Conservation (phyloP, 2,113 vertebrate genomes). For the Pomatorhinus ruficollis region DNA sequence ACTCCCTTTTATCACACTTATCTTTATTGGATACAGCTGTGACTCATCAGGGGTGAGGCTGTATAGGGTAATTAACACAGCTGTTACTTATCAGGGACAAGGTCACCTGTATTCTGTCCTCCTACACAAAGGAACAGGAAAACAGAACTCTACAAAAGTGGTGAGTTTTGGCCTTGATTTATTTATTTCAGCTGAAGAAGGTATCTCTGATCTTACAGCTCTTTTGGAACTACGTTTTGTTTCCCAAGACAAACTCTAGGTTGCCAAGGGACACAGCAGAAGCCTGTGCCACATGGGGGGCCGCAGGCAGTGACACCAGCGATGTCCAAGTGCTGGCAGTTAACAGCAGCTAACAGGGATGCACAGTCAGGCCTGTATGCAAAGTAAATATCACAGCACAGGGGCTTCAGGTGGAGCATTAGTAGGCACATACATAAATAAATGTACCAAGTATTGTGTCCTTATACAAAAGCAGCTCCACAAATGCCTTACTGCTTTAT, state of each 20-base stretch:
- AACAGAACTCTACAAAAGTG: background rate
- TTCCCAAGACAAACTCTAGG: background rate
- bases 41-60: background rate
- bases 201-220: background rate
- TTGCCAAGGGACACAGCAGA: background rate
- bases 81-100: background rate
- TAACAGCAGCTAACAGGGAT: accelerated
- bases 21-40: background rate
- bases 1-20: background rate
- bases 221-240: background rate
- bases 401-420: background rate
- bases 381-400: background rate
- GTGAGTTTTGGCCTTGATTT: background rate
- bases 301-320: accelerated
- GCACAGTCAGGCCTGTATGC: background rate
- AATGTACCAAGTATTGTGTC: background rate
- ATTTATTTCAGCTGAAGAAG: background rate
- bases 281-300: accelerated
- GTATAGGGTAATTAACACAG: background rate
- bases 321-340: background rate
- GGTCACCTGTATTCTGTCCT: background rate
- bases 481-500: background rate
- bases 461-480: background rate
- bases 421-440: background rate
- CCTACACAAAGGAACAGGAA: background rate